Conservation (phyloP, 2,888 invertebrate species). For the Allygus modestus region DNA sequence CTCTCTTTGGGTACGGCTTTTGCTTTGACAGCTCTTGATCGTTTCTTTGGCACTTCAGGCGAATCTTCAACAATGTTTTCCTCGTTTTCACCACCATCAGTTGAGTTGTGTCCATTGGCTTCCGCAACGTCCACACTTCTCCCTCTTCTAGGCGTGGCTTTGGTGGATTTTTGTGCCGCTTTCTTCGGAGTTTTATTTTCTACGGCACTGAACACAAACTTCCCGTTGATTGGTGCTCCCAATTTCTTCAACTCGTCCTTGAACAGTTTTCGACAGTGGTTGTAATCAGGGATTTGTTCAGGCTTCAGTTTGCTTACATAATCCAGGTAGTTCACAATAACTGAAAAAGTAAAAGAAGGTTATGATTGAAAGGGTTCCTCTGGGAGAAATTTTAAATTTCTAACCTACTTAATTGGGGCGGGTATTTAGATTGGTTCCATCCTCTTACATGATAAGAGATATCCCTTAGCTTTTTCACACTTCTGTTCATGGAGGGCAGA, state of each 20-base stretch:
- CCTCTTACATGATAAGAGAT: too few relatives aligned
- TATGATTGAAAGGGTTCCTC: constrained; percentile 48
- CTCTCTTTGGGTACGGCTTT: constrained; percentile 46
- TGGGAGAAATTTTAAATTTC: too few relatives aligned
- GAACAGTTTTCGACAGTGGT: constrained; percentile 83
- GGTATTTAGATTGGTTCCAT: too few relatives aligned
- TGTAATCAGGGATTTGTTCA: constrained; percentile 85
- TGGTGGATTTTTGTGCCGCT: constrained; percentile 13
- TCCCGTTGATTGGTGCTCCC: constrained; percentile 77
- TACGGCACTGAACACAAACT: constrained; percentile 78
- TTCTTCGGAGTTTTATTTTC: constrained; percentile 68
- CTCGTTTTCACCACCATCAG: constrained; percentile 47
- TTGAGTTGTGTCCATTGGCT: constrained; percentile 28
- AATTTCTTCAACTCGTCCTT: constrained; percentile 80
- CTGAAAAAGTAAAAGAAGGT: constrained; percentile 74
- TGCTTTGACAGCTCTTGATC: constrained; percentile 29
- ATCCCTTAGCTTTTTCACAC: too few relatives aligned
- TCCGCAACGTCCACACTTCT: background rate
- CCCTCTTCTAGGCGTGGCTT: background rate
- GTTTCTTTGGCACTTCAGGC: background rate
- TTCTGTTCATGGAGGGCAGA: too few relatives aligned
- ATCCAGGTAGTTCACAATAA: constrained; percentile 82
- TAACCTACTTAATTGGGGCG: too few relatives aligned
- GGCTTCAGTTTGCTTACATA: constrained; percentile 83
- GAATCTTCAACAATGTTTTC: constrained; percentile 30